Evolutionary conservation across 2,113 vertebrate genomes (phyloP), one percentile per base, ranked within the genome.

Genomic region (Neopipo cinnamomea): DNA sequence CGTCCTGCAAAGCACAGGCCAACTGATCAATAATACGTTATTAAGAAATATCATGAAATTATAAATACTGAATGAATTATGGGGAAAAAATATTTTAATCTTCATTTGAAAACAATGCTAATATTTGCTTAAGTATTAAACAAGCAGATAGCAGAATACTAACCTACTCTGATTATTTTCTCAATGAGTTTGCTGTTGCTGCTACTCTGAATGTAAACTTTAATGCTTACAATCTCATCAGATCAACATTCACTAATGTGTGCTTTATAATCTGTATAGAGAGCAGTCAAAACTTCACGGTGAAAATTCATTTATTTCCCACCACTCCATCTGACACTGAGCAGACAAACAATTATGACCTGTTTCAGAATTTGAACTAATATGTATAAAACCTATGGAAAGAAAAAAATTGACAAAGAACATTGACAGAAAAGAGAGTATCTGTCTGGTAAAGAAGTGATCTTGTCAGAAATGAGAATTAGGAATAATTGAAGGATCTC

Each of bases 11-110:
- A 76, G 58, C 79, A 71, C 46, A 68, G 31, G 14, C 53, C 52
- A 92, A 90, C 58, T 68, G 33, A 97, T 85, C 88, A 91, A 94
- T 91, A 96, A 12, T 13, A 72, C 8, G 62, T 88, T 97, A 88
- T 91, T 93, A 80, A 73, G 71, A 97, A 97, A 96, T 77, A 52
- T 78, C 72, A 95, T 76, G 73, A 71, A 94, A 97, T 98, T 97
- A 77, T 79, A 97, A 92, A 92, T 81, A 73, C 61, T 24, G 62
- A 95, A 93, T 55, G 47, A 92, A 56, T 53, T 84, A 72, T 25
- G 20, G 33, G 12, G 27, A 9, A 25, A 25, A 94, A 91, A 63
- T 53, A 24, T 94, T 95, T 93, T 63, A 89, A 30, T 88, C 75
- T 93, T 62, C 16, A 16, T 33, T 39, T 53, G 61, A 68, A 80